These are phyloP conservation scores for Platyscapa corneri DNA, from an alignment of 1,140 invertebrate species.

Conservation along the genomic window DNA sequence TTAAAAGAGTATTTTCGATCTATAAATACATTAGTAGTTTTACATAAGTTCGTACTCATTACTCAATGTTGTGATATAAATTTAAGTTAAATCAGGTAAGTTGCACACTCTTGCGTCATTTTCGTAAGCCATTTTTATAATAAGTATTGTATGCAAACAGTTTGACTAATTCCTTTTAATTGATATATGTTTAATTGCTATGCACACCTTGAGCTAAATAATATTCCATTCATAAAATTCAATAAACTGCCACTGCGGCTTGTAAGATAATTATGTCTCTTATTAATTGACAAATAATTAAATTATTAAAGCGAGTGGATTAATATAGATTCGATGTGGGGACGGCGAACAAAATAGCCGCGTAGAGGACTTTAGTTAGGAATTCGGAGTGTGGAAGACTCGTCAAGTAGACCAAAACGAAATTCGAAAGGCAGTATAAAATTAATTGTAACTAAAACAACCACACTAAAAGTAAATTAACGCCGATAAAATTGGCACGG, in stretches of 20 bases:
- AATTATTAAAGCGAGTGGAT: not conserved
- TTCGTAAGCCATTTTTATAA: conserved; percentile 16
- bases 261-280: not conserved
- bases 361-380: no score
- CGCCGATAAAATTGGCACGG: not conserved
- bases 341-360: not conserved
- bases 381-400: not conserved
- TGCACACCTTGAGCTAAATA: conserved; percentile 42
- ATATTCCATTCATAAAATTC: conserved; percentile 19
- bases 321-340: not conserved
- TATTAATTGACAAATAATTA: not conserved
- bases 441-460: not conserved
- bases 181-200: conserved; percentile 22
- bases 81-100: conserved; percentile 12
- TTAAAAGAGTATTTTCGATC: not conserved
- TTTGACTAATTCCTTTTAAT: conserved; percentile 41
- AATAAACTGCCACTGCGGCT: not conserved
- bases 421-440: not conserved
- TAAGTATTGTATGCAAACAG: conserved; percentile 45
- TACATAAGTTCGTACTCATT: not conserved
- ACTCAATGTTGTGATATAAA: not conserved
- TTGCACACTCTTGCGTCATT: conserved; percentile 21
- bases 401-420: not conserved
- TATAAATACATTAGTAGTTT: not conserved
- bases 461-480: not conserved